phyloP scores from a whole-genome alignment of 2,113 vertebrate species.

The Orthonyx spaldingii region DNA sequence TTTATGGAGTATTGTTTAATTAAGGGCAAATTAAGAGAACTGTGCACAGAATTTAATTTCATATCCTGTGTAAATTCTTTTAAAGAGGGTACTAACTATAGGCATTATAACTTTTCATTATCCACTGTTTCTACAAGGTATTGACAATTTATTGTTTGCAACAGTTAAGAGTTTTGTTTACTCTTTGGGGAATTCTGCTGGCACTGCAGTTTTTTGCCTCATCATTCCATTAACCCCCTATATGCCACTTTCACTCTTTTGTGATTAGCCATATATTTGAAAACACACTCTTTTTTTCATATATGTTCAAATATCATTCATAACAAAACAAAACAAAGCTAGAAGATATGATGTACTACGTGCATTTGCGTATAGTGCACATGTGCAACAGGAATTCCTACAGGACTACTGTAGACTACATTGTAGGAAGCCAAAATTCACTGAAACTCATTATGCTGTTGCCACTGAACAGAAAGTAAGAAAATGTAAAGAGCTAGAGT shows the following conservation, averaged over 20 bases:
- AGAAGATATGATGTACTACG: background rate
- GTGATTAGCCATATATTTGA: background rate
- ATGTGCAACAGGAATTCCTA: background rate
- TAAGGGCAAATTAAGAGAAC: conserved; percentile 94
- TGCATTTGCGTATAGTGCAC: background rate
- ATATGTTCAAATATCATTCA: background rate
- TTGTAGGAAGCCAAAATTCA: background rate
- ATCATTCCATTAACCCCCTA: conserved; percentile 66
- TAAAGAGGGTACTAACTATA: conserved; percentile 86
- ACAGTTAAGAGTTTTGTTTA: conserved; percentile 80
- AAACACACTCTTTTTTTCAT: background rate
- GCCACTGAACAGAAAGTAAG: background rate
- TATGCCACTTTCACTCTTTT: background rate
- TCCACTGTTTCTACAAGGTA: conserved; percentile 81
- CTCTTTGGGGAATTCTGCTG: conserved; percentile 74
- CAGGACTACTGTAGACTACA: background rate
- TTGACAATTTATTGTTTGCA: conserved; percentile 78
- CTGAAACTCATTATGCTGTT: background rate
- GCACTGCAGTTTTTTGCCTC: conserved; percentile 64
- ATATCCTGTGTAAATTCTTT: conserved; percentile 88
- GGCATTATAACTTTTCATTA: conserved; percentile 96
- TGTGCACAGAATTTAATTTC: conserved; percentile 93
- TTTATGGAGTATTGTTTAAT: conserved; percentile 98
- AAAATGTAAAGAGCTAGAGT: background rate
- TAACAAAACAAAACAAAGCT: background rate